A percentile compares a stretch with the other conserved stretches of the same genome.
Conservation (phyloP, 2,888 invertebrate genomes). For the Cataglyphis altisquamis region DNA sequence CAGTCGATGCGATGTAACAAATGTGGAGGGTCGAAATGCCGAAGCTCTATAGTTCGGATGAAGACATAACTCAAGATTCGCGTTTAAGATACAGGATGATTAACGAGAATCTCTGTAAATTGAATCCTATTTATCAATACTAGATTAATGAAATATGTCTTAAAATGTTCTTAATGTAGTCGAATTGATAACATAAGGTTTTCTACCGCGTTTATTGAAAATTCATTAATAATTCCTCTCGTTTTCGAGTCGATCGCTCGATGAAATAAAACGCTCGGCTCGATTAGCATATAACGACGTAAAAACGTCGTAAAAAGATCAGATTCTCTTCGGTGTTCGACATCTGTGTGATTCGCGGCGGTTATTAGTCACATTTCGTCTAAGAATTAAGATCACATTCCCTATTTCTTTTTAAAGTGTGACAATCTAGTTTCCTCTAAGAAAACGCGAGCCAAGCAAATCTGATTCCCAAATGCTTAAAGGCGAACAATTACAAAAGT, state of each 20-base stretch:
- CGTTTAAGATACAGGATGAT: neutral
- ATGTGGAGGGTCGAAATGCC: neutral
- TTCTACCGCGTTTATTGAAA: constrained; percentile 27
- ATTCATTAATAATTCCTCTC: constrained; percentile 14
- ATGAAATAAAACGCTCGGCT: constrained; percentile 24
- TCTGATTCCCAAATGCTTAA: neutral
- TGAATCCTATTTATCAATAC: constrained; percentile 5
- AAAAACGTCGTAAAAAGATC: constrained; percentile 48
- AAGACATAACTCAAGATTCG: constrained; percentile 23
- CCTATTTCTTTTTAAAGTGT: neutral
- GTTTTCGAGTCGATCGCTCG: constrained; percentile 5
- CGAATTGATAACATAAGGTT: neutral
- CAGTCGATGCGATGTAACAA: constrained; percentile 22
- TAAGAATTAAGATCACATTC: neutral
- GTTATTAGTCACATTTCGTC: constrained; percentile 37
- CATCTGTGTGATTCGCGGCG: constrained; percentile 7
- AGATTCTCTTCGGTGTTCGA: constrained; percentile 18
- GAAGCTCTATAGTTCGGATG: neutral
- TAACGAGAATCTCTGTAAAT: neutral
- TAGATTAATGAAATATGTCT: neutral
- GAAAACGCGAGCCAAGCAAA: neutral
- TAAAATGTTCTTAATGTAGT: neutral
- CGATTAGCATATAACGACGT: constrained; percentile 1
- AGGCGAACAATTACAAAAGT: neutral
- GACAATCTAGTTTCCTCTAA: neutral